A percentile compares a stretch with the other conserved stretches of the same genome.
Evolutionary conservation across 2,113 vertebrate species (phyloP).

Genomic region (Indicator indicator): DNA sequence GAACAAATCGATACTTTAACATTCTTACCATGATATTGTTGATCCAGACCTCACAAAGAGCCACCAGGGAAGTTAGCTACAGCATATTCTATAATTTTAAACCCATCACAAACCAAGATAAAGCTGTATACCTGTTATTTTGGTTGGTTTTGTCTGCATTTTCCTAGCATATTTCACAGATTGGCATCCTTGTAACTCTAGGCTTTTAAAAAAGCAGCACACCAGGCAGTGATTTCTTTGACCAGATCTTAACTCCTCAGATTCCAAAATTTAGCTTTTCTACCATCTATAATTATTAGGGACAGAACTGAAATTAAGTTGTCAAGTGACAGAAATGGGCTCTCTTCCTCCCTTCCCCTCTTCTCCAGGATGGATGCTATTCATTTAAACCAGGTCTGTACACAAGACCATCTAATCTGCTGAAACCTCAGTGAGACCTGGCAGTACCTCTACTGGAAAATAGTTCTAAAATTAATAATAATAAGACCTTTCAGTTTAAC

Average conservation of each 20-base stretch:
- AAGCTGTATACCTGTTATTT: neutral
- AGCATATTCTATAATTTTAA: neutral
- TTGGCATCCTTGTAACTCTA: neutral
- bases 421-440: neutral
- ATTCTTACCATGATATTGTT: neutral
- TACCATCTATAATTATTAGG: neutral
- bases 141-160: neutral
- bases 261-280: neutral
- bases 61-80: neutral
- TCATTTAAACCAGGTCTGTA: neutral
- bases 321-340: conserved; percentile 1
- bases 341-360: neutral
- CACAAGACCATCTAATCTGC: neutral
- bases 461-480: conserved; percentile 17
- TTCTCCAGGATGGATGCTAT: neutral
- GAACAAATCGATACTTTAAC: neutral
- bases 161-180: neutral
- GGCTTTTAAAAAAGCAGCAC: neutral
- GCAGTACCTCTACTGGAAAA: conserved; percentile 6
- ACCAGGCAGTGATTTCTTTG: neutral
- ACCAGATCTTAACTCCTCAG: neutral
- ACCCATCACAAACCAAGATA: neutral
- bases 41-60: neutral
- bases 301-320: conserved; percentile 3
- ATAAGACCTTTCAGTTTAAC: neutral